Evolutionary conservation across 2,113 vertebrate species (phyloP).

Genomic region (Pao palembangensis): DNA sequence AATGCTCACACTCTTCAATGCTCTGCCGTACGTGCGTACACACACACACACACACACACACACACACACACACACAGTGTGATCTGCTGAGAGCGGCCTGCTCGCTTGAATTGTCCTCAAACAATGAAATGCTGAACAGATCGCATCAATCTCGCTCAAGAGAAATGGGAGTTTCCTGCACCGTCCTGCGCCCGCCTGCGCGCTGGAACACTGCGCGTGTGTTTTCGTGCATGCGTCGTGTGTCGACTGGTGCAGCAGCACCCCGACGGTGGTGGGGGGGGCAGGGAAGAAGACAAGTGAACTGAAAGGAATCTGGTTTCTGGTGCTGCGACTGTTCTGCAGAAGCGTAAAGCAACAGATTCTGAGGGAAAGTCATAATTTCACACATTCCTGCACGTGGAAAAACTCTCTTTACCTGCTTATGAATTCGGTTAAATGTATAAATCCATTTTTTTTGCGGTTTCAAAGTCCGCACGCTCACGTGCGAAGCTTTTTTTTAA

Average conservation of each 20-base stretch:
- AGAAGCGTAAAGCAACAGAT: conserved; percentile 58
- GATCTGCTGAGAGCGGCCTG: conserved; percentile 63
- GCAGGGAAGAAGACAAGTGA: background rate
- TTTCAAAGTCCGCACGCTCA: conserved; percentile 3
- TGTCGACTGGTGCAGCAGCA: conserved; percentile 21
- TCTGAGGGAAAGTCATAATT: too few relatives aligned
- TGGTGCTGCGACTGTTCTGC: conserved; percentile 36
- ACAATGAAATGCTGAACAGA: conserved; percentile 70
- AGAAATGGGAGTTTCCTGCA: conserved; percentile 69
- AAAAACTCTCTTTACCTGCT: too few relatives aligned
- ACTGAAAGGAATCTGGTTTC: conserved; percentile 47
- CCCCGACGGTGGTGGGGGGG: conserved; percentile 25
- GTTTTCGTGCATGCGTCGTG: background rate
- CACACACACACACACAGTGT: conserved; percentile 38
- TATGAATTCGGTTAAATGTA: too few relatives aligned
- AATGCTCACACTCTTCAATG: conserved; percentile 48
- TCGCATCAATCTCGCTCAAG: conserved; percentile 74
- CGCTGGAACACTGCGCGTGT: background rate
- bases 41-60: conserved; percentile 26
- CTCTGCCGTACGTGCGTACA: conserved; percentile 28
- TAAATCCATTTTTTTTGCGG: too few relatives aligned
- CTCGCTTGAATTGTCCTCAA: conserved; percentile 69
- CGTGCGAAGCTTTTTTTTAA: background rate
- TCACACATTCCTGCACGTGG: too few relatives aligned
- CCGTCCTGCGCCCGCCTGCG: background rate